Conservation (phyloP, 2,113 vertebrate species). For the Scortum barcoo region DNA sequence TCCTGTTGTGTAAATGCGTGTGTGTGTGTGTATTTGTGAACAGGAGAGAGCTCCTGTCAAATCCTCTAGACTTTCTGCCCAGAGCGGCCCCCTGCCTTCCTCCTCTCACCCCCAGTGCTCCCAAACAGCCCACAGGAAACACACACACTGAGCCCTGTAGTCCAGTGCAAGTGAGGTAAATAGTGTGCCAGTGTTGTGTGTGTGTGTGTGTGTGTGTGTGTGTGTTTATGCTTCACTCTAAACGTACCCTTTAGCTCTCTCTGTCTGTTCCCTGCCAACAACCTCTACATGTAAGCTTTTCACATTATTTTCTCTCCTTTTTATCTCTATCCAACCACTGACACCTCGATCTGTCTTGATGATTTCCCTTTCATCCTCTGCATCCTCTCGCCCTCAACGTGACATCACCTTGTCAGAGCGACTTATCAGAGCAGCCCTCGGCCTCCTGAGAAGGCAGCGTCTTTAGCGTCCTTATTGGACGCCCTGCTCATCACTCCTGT, state of each 20-base stretch:
- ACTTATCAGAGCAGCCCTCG: constrained; percentile 51
- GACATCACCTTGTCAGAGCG: constrained; percentile 53
- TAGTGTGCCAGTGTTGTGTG: neutral
- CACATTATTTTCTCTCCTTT: neutral
- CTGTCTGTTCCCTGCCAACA: neutral
- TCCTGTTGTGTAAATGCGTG: neutral
- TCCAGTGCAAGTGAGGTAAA: constrained; percentile 85
- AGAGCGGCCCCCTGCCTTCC: constrained; percentile 58
- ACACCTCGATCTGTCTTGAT: neutral
- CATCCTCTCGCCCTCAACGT: constrained; percentile 47
- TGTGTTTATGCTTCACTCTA: neutral
- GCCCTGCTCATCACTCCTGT: constrained; percentile 85
- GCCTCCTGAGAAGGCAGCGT: constrained; percentile 72
- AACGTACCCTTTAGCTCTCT: neutral
- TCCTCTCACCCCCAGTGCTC: constrained; percentile 75
- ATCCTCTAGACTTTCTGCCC: constrained; percentile 70
- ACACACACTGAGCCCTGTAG: constrained; percentile 75
- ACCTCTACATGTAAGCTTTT: neutral
- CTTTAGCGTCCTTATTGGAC: constrained; percentile 81
- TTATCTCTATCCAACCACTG: neutral
- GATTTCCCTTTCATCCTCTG: neutral
- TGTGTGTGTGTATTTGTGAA: constrained; percentile 27
- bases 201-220: neutral
- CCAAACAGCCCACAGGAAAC: constrained; percentile 73
- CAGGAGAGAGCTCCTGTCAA: constrained; percentile 72